Evolutionary conservation across 2,113 vertebrate species (phyloP).

Genomic region (Rhadina sibilatrix): DNA sequence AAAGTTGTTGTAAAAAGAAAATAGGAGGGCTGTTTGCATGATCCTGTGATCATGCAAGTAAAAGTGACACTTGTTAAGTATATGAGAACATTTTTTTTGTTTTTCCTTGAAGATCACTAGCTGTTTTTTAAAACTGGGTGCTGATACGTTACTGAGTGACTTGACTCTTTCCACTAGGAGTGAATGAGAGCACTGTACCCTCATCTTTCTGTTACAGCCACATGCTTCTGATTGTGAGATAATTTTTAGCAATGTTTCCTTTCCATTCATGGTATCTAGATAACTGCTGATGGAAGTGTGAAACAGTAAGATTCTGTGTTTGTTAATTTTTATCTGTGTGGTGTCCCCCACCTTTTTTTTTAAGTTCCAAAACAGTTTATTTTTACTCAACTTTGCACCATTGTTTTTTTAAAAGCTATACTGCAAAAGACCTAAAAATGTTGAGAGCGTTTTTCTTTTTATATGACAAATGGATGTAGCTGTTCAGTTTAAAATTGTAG

Average conservation of each 20-base stretch:
- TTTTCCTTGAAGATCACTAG: background rate
- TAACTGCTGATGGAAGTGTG: slow-evolving; percentile 26
- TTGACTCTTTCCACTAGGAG: background rate
- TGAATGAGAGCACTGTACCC: background rate
- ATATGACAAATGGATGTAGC: background rate
- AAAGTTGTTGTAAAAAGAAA: background rate
- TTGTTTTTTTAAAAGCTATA: background rate
- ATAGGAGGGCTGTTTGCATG: background rate
- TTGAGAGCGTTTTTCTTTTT: background rate
- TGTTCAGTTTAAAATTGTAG: background rate
- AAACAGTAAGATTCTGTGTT: slow-evolving; percentile 26
- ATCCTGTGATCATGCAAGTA: background rate
- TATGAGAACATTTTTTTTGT: background rate
- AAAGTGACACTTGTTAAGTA: background rate
- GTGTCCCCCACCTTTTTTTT: background rate
- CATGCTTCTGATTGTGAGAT: slow-evolving; percentile 9
- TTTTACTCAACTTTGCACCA: background rate
- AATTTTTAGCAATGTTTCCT: slow-evolving; percentile 28
- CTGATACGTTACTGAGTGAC: background rate
- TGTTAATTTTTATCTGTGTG: background rate
- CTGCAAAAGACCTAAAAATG: background rate
- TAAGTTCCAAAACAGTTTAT: background rate
- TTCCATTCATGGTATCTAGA: slow-evolving; percentile 25
- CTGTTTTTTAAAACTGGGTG: background rate
- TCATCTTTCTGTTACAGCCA: slow-evolving; percentile 26